A percentile compares a stretch with the other conserved stretches of the same genome.
These are phyloP conservation scores for Alectura lathami DNA, from an alignment of 2,113 vertebrate species.

Conservation along the genomic window DNA sequence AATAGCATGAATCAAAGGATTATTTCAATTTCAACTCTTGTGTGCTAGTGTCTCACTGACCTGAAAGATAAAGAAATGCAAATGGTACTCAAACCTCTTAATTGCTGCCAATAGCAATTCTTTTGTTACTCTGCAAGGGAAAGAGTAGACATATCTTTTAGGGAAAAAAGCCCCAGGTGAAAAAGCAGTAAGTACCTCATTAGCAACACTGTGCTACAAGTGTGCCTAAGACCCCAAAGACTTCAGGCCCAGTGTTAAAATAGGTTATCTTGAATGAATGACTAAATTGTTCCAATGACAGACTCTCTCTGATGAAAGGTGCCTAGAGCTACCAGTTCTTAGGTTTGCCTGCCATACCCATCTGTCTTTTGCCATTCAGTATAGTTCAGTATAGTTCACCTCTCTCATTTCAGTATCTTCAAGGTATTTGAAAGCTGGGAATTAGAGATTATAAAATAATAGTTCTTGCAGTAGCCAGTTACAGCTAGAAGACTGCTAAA, in stretches of 20 bases:
- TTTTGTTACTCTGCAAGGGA: slow-evolving; percentile 42
- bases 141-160: slow-evolving; percentile 27
- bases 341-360: slow-evolving; percentile 9
- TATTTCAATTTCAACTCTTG: slow-evolving; percentile 47
- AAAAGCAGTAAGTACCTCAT: slow-evolving; percentile 51
- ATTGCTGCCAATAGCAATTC: slow-evolving; percentile 56
- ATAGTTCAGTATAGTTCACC: not conserved
- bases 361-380: slow-evolving; percentile 31
- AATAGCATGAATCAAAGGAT: slow-evolving; percentile 28
- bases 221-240: not conserved
- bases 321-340: slow-evolving; percentile 10
- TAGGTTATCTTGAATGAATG: slow-evolving; percentile 22
- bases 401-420: slow-evolving; percentile 53
- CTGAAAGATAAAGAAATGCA: slow-evolving; percentile 63
- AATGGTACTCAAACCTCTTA: slow-evolving; percentile 52
- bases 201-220: slow-evolving; percentile 30
- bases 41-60: slow-evolving; percentile 35
- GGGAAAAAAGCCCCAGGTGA: slow-evolving; percentile 25
- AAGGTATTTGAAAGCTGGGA: slow-evolving; percentile 34
- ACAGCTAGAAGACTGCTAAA: slow-evolving; percentile 49
- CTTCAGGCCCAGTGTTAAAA: slow-evolving; percentile 54
- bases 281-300: slow-evolving; percentile 51
- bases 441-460: slow-evolving; percentile 62
- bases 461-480: not conserved
- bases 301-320: slow-evolving; percentile 39